phyloP scores from a whole-genome alignment of 2,113 vertebrate genomes.

The Tupaia chinensis region DNA sequence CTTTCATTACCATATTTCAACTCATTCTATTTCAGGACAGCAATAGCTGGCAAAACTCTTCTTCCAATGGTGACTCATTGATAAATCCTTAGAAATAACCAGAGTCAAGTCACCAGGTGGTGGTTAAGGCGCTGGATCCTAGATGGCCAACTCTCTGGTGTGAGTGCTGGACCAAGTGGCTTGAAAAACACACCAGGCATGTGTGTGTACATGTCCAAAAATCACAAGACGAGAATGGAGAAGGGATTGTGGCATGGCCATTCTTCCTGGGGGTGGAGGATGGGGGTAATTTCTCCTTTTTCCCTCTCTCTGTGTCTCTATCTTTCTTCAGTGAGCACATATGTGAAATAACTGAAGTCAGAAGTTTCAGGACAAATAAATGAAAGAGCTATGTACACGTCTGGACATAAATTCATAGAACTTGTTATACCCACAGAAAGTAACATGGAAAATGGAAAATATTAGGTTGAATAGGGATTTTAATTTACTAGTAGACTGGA shows the following conservation, averaged over 20 bases:
- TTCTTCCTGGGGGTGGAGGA: too few relatives aligned
- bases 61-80: background rate
- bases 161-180: too few relatives aligned
- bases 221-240: too few relatives aligned
- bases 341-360: background rate
- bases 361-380: slow-evolving; percentile 29
- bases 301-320: too few relatives aligned
- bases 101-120: too few relatives aligned
- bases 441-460: background rate
- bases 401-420: slow-evolving; percentile 2
- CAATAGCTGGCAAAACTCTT: background rate
- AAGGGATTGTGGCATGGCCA: background rate
- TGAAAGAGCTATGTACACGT: background rate
- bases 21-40: background rate
- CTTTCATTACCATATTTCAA: background rate
- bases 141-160: too few relatives aligned
- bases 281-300: too few relatives aligned
- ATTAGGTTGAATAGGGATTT: background rate
- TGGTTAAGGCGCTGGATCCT: too few relatives aligned
- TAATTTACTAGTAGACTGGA: background rate
- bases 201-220: background rate
- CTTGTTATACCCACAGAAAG: background rate
- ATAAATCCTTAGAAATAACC: slow-evolving; percentile 28
- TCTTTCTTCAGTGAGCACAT: too few relatives aligned
- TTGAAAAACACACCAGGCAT: too few relatives aligned